A percentile compares a stretch with the other conserved stretches of the same genome.
Evolutionary conservation across 2,113 vertebrate genomes (phyloP).

Genomic region (Pterophyllum scalare): DNA sequence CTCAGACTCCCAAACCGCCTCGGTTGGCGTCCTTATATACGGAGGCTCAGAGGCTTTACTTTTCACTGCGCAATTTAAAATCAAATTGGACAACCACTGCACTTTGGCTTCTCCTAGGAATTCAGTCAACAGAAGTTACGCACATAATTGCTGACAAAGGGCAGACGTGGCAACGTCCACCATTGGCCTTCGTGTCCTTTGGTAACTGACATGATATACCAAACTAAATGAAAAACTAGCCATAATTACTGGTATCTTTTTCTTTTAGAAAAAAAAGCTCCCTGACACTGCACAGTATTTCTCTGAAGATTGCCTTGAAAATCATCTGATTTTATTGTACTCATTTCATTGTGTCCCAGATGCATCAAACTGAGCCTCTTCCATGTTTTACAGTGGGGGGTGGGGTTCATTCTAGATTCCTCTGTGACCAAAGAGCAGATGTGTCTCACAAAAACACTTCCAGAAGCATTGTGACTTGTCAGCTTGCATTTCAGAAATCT

Average conservation of each 20-base stretch:
- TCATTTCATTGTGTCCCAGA: neutral
- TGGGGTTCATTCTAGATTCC: neutral
- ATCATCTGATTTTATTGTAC: constrained; percentile 10
- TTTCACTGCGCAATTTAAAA: neutral
- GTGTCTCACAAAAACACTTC: constrained; percentile 1
- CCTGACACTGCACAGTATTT: neutral
- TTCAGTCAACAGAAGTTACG: neutral
- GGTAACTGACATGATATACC: neutral
- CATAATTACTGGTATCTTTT: neutral
- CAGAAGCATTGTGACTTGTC: constrained; percentile 1
- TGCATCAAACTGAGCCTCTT: constrained; percentile 9
- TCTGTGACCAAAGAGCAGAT: constrained; percentile 14
- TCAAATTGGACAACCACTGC: neutral
- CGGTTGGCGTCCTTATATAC: neutral
- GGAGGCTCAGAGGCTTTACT: neutral
- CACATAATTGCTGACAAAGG: constrained; percentile 1
- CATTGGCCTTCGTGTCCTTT: neutral
- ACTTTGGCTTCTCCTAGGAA: neutral
- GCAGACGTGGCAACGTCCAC: neutral
- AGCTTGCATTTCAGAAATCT: neutral
- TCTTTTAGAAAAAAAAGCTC: neutral
- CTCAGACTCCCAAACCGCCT: neutral
- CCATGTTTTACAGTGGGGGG: neutral
- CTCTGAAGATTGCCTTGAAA: neutral
- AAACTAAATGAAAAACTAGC: neutral